These are phyloP conservation scores for Trichechus manatus DNA, from an alignment of 2,113 vertebrate genomes.

Conservation along the genomic window DNA sequence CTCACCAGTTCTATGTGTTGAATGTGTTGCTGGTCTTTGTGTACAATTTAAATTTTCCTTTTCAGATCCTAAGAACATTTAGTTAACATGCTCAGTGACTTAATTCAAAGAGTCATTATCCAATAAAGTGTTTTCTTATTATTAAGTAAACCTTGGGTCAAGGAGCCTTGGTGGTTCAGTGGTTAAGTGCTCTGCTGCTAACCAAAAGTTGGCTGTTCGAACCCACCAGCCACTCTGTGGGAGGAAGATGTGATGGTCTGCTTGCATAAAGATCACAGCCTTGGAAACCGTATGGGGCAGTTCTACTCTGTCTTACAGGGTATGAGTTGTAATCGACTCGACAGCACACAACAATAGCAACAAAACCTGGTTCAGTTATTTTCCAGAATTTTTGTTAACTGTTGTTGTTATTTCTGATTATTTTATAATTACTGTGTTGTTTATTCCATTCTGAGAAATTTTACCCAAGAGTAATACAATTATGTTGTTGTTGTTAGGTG, in stretches of 20 bases:
- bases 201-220: background rate
- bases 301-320: background rate
- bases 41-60: background rate
- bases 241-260: background rate
- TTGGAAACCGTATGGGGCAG: background rate
- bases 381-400: background rate
- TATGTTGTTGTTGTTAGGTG: background rate
- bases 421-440: conserved; percentile 16
- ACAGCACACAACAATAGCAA: background rate
- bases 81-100: background rate
- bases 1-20: background rate
- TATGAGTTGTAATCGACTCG: background rate
- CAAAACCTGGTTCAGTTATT: background rate
- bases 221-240: background rate
- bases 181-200: no score
- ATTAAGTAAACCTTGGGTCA: background rate
- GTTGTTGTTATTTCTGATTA: background rate
- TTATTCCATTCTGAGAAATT: conserved; percentile 16
- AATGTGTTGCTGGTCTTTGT: background rate
- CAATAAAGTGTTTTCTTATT: background rate
- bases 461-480: conserved; percentile 12
- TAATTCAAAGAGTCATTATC: background rate
- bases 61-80: background rate
- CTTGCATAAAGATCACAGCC: background rate
- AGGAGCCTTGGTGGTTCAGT: background rate